A percentile compares a stretch with the other conserved stretches of the same genome.
Conservation (phyloP, 2,888 invertebrate genomes). For the Leuctra nigra region DNA sequence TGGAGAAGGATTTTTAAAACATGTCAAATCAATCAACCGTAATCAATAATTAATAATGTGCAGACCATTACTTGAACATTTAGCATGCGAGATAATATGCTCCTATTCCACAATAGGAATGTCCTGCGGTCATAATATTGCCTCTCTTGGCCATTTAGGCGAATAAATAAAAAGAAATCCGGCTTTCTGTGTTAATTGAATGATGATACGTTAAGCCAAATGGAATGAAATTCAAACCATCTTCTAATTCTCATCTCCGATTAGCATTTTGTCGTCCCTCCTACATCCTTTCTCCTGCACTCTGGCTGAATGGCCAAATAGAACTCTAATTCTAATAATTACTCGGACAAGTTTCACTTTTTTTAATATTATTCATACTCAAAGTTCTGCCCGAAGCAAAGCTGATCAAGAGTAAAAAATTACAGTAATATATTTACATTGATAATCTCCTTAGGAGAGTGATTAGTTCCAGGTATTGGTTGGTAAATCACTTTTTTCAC, state of each 20-base stretch:
- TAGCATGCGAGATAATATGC: too few relatives aligned
- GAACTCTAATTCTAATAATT: neutral
- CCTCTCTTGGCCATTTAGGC: too few relatives aligned
- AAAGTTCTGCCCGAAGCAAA: neutral
- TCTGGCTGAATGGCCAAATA: neutral
- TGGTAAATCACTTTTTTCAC: neutral
- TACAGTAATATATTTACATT: slow-evolving; percentile 12
- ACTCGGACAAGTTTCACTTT: slow-evolving; percentile 7
- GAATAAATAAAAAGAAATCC: too few relatives aligned
- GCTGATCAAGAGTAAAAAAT: neutral
- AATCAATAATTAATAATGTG: too few relatives aligned
- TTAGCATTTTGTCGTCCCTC: neutral
- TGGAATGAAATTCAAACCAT: too few relatives aligned
- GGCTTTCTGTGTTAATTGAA: too few relatives aligned
- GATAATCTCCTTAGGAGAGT: slow-evolving; percentile 6
- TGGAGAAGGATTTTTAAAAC: too few relatives aligned
- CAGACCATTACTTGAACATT: too few relatives aligned
- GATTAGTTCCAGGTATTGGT: slow-evolving; percentile 3
- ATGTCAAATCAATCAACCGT: too few relatives aligned
- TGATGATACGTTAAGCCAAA: too few relatives aligned
- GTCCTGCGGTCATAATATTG: too few relatives aligned
- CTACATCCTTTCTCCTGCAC: slow-evolving; percentile 7
- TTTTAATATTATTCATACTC: neutral
- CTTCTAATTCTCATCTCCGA: neutral
- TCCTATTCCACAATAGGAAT: too few relatives aligned